These are phyloP conservation scores for Agrochola macilenta DNA, from an alignment of 2,888 invertebrate genomes.

Conservation along the genomic window DNA sequence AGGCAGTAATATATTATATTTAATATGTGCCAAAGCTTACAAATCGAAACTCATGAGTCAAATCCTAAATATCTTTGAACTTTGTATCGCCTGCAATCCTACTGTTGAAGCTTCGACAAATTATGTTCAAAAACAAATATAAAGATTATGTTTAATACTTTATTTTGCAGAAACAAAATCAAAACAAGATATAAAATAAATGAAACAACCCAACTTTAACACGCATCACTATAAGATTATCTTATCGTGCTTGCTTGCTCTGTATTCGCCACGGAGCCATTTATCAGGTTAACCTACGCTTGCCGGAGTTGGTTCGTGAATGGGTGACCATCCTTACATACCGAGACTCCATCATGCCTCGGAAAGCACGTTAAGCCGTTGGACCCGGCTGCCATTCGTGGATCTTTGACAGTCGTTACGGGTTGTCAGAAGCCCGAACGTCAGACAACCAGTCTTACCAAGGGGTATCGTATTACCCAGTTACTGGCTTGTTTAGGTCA, in stretches of 20 bases:
- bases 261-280: too few relatives aligned
- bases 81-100: not conserved
- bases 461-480: too few relatives aligned
- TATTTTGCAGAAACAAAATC: not conserved
- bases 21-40: conserved; percentile 47
- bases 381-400: too few relatives aligned
- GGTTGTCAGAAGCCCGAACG: too few relatives aligned
- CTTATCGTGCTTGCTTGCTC: not conserved
- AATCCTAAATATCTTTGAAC: conserved; percentile 35
- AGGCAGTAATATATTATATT: conserved; percentile 46
- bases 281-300: too few relatives aligned
- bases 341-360: too few relatives aligned
- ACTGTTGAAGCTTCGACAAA: not conserved
- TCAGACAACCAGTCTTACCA: too few relatives aligned
- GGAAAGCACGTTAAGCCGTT: too few relatives aligned
- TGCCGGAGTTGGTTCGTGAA: too few relatives aligned
- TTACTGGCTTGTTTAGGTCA: too few relatives aligned
- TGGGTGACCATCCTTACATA: too few relatives aligned
- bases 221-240: not conserved
- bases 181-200: not conserved
- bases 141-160: not conserved
- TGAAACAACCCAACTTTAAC: not conserved
- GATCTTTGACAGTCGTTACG: too few relatives aligned
- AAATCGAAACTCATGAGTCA: conserved; percentile 46
- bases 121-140: not conserved